Percentiles rank a stretch among this genome's conserved stretches.
These are phyloP conservation scores for Agrotis ipsilon DNA, from an alignment of 2,888 invertebrate genomes.

Conservation along the genomic window DNA sequence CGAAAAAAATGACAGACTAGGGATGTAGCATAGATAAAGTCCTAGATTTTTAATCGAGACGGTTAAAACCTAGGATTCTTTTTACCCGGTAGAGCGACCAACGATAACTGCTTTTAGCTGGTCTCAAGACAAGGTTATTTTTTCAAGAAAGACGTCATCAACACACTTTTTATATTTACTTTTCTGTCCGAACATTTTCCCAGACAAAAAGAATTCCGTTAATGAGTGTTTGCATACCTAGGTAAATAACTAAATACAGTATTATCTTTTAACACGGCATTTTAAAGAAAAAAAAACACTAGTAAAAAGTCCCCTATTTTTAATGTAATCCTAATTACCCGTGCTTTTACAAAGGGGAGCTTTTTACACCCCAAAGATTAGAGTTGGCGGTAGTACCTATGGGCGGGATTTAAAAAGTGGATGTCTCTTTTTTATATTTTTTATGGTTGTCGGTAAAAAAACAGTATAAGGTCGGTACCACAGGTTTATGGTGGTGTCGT, in stretches of 20 bases:
- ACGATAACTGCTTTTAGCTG: neutral
- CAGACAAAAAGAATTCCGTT: neutral
- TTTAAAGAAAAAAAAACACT: constrained; percentile 60
- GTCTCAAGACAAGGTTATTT: constrained; percentile 9
- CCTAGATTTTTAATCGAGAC: no score
- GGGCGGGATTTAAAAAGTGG: constrained; percentile 57
- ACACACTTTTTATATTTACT: constrained; percentile 3
- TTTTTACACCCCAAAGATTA: constrained; percentile 72
- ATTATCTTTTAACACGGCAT: constrained; percentile 2
- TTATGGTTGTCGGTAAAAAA: constrained; percentile 63
- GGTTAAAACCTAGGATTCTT: no score
- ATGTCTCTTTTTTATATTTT: constrained; percentile 35
- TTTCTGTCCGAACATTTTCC: neutral
- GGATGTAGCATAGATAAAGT: no score
- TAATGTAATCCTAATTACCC: constrained; percentile 71
- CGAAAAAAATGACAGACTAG: no score
- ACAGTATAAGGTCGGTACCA: constrained; percentile 68
- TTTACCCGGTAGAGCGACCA: neutral
- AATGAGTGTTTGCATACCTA: neutral
- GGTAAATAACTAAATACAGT: neutral
- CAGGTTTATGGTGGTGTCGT: constrained; percentile 54
- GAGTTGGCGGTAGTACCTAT: constrained; percentile 75
- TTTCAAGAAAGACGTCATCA: constrained; percentile 3
- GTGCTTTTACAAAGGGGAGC: constrained; percentile 72
- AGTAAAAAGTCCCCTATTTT: constrained; percentile 75